phyloP scores from a whole-genome alignment of 2,113 vertebrate species.

The Athene cunicularia region DNA sequence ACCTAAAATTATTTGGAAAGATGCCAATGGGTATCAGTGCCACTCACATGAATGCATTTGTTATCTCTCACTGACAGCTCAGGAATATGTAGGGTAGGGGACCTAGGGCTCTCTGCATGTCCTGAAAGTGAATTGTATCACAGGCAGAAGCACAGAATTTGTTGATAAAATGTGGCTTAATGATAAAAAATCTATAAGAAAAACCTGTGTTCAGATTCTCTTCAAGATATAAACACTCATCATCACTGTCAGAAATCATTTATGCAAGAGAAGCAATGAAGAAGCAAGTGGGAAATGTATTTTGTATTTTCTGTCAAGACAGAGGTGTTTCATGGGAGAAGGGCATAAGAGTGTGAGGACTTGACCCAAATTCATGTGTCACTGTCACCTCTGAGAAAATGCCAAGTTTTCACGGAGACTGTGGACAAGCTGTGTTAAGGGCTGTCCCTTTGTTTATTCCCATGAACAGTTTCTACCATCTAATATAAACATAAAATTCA shows the following conservation, averaged over 20 bases:
- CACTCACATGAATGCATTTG: neutral
- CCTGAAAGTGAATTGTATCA: neutral
- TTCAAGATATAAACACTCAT: neutral
- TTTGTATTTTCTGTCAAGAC: neutral
- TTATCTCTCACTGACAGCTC: slow-evolving; percentile 24
- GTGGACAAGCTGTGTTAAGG: neutral
- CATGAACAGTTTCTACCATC: neutral
- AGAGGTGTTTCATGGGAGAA: neutral
- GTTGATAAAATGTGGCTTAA: neutral
- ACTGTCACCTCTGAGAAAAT: neutral
- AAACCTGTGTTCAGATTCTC: neutral
- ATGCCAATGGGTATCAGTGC: slow-evolving; percentile 16
- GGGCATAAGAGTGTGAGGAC: neutral
- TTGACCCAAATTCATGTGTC: neutral
- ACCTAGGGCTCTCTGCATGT: neutral
- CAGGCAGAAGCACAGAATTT: neutral
- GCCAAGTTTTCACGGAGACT: neutral
- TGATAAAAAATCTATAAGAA: neutral
- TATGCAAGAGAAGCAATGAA: neutral
- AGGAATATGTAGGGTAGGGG: neutral
- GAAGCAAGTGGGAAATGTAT: neutral
- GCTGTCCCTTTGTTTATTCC: neutral
- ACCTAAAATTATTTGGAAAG: slow-evolving; percentile 36
- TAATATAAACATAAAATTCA: neutral
- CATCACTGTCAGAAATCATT: neutral